Conservation (phyloP, 2,797 vertebrate species). For the Anomalospiza imberbis region DNA sequence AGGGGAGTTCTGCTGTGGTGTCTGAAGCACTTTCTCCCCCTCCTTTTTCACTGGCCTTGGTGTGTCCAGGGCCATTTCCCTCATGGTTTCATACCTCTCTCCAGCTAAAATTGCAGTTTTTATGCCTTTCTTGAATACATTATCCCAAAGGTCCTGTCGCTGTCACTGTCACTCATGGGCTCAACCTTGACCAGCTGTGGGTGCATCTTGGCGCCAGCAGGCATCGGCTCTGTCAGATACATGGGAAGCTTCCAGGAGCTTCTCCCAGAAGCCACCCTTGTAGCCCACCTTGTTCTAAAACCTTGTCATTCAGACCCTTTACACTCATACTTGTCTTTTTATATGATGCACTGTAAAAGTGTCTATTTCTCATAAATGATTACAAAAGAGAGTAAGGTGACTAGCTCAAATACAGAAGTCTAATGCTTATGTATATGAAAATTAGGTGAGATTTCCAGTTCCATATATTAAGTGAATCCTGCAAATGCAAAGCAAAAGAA, state of each 20-base stretch:
- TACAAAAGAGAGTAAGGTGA: background rate
- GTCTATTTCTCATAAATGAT: background rate
- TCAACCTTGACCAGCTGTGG: background rate
- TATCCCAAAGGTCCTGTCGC: background rate
- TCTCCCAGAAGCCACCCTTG: background rate
- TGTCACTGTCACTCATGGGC: background rate
- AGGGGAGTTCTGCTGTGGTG: background rate
- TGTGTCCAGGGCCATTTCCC: accelerated
- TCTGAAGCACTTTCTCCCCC: background rate
- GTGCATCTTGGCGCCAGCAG: no score
- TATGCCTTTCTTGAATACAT: background rate
- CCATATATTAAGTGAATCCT: background rate
- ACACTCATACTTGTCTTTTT: background rate
- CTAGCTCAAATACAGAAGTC: background rate
- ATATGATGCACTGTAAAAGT: background rate
- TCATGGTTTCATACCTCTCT: background rate
- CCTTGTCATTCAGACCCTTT: background rate
- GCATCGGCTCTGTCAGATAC: background rate
- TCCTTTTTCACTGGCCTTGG: background rate
- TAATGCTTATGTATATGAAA: background rate
- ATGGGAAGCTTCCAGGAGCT: background rate
- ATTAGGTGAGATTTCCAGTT: background rate
- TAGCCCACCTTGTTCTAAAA: background rate
- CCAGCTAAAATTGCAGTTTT: background rate
- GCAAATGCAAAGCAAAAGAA: background rate